phyloP scores from a whole-genome alignment of 2,113 vertebrate species.

The Phylloscopus trochilus region DNA sequence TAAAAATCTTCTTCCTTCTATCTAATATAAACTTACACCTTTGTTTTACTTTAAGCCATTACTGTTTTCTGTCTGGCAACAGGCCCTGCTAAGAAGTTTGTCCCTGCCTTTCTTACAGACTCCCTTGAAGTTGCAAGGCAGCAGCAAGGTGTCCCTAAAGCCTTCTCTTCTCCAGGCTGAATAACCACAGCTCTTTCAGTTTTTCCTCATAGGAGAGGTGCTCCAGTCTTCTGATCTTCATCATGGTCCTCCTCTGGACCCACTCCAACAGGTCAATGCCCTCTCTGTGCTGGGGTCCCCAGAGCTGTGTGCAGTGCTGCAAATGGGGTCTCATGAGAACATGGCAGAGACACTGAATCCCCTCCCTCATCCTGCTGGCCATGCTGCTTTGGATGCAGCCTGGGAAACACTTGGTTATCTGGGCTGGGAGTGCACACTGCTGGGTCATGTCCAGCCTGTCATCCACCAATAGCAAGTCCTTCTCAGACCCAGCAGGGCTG shows the following conservation, averaged over 20 bases:
- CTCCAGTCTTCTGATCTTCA: background rate
- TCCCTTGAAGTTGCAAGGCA: background rate
- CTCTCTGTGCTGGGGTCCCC: background rate
- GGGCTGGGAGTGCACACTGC: background rate
- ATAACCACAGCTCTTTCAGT: background rate
- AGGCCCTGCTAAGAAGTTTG: background rate
- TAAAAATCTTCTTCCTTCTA: background rate
- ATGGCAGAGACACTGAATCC: background rate
- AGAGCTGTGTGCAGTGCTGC: background rate
- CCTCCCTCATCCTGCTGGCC: background rate
- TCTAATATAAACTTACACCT: background rate
- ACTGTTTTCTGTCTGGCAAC: background rate
- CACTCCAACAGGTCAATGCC: fast-evolving
- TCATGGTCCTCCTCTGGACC: background rate
- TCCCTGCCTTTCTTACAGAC: background rate
- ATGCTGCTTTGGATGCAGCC: background rate
- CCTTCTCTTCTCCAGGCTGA: background rate
- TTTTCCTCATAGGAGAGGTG: background rate
- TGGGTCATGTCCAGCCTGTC: background rate
- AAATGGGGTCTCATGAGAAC: background rate
- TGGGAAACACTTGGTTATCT: background rate
- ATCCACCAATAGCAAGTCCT: background rate
- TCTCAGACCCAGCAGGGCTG: background rate
- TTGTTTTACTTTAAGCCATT: background rate
- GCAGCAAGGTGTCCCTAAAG: background rate